Evolutionary conservation across 2,797 vertebrate species (phyloP).

Genomic region (Labroides dimidiatus): DNA sequence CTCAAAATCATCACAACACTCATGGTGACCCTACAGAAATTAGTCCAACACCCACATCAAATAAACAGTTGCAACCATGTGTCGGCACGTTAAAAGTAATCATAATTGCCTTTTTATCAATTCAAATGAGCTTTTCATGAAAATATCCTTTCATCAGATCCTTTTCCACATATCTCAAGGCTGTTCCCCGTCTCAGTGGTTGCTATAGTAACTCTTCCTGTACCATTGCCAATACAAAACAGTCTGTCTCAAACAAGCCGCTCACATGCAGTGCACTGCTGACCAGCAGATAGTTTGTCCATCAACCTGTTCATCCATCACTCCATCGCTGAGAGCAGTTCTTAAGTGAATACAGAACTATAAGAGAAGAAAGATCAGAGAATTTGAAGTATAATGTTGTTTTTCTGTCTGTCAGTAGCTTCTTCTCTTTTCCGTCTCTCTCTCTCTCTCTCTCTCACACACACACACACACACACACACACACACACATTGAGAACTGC

Average conservation of each 20-base stretch:
- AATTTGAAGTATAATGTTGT: slow-evolving; percentile 47
- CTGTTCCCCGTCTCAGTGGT: slow-evolving; percentile 57
- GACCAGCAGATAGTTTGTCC: slow-evolving; percentile 27
- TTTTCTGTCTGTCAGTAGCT: slow-evolving; percentile 60
- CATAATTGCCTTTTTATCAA: neutral
- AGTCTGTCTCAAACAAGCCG: slow-evolving; percentile 29
- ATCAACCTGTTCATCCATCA: slow-evolving; percentile 18
- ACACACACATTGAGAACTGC: slow-evolving; percentile 29
- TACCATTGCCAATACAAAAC: slow-evolving; percentile 51
- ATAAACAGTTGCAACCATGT: neutral
- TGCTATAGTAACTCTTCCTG: slow-evolving; percentile 68
- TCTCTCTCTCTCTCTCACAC: too few species aligned
- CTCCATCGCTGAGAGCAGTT: neutral
- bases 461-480: slow-evolving; percentile 22
- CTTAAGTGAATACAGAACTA: slow-evolving; percentile 11
- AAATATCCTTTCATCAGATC: slow-evolving; percentile 6
- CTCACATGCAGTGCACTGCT: neutral
- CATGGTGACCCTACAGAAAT: neutral
- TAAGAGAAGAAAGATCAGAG: neutral
- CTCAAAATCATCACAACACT: neutral
- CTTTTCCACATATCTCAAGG: slow-evolving; percentile 44
- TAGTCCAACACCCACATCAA: neutral
- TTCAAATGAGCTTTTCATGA: neutral
- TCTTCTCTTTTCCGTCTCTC: slow-evolving; percentile 52
- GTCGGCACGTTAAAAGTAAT: neutral